These are phyloP conservation scores for Steinernema carpocapsae DNA, from an alignment of 2,888 invertebrate genomes.

Conservation along the genomic window DNA sequence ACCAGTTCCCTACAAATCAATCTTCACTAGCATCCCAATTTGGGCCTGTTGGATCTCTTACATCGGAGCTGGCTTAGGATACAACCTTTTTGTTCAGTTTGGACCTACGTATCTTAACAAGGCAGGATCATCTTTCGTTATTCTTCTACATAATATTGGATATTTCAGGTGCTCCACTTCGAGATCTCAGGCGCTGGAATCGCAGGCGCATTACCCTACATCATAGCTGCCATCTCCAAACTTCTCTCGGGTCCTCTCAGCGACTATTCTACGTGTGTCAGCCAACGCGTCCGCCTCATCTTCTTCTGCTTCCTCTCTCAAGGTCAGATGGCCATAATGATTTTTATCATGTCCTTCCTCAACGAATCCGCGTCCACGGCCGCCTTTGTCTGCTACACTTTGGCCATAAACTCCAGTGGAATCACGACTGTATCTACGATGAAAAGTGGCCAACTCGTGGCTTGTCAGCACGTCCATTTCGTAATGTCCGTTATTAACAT, in stretches of 20 bases:
- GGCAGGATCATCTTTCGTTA: neutral
- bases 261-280: neutral
- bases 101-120: conserved; percentile 37
- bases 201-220: neutral
- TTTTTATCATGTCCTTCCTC: conserved; percentile 48
- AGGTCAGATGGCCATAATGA: conserved; percentile 39
- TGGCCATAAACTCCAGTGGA: conserved; percentile 52
- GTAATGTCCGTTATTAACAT: conserved; percentile 30
- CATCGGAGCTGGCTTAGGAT: conserved; percentile 29
- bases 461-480: conserved; percentile 35
- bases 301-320: neutral
- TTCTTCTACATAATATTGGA: neutral
- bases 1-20: neutral
- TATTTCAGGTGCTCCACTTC: conserved; percentile 16
- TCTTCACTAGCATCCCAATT: conserved; percentile 7
- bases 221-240: neutral
- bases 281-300: neutral
- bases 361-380: neutral
- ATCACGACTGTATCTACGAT: conserved; percentile 57
- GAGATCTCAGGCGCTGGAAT: neutral
- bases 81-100: conserved; percentile 36
- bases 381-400: conserved; percentile 57
- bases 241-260: neutral
- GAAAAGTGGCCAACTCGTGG: conserved; percentile 53
- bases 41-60: conserved; percentile 27